Evolutionary conservation across 2,888 invertebrate species (phyloP).

Genomic region (Operophtera brumata): DNA sequence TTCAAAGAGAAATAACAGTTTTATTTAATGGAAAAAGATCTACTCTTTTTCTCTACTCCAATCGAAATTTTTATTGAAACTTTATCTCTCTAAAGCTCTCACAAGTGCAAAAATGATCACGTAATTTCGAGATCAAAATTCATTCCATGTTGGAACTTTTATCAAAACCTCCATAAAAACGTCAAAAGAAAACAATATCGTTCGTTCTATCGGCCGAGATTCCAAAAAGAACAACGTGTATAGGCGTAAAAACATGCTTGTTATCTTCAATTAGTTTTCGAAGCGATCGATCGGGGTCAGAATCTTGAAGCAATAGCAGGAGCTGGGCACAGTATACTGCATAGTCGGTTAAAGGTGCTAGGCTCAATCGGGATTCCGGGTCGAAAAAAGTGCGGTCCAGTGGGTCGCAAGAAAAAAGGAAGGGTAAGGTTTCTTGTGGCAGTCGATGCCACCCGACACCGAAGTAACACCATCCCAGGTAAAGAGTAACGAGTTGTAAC

Average conservation of each 20-base stretch:
- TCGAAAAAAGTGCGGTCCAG: slow-evolving; percentile 47
- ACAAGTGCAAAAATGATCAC: slow-evolving; percentile 33
- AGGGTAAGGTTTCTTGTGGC: slow-evolving; percentile 45
- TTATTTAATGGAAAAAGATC: too few relatives aligned
- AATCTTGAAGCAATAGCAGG: slow-evolving; percentile 60
- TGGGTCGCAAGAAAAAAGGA: slow-evolving; percentile 41
- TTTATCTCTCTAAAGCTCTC: neutral
- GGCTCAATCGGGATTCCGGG: slow-evolving; percentile 53
- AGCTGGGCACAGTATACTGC: slow-evolving; percentile 27
- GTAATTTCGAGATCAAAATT: slow-evolving; percentile 39
- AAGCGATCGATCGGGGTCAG: slow-evolving; percentile 57
- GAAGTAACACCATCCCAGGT: slow-evolving; percentile 4
- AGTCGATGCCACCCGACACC: slow-evolving; percentile 42
- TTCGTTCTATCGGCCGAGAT: slow-evolving; percentile 47
- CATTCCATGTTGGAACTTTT: slow-evolving; percentile 38
- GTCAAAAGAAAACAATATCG: slow-evolving; percentile 59
- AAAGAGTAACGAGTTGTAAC: slow-evolving; percentile 28
- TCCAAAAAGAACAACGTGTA: slow-evolving; percentile 57
- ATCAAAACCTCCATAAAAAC: slow-evolving; percentile 47
- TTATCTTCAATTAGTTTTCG: slow-evolving; percentile 73
- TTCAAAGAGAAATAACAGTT: too few relatives aligned
- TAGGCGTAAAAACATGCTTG: slow-evolving; percentile 67
- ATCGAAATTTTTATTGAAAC: neutral
- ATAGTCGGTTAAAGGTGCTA: slow-evolving; percentile 20
- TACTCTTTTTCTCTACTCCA: too few relatives aligned